Evolutionary conservation across 1,140 invertebrate genomes (phyloP), one percentile per base, ranked within the genome.

Genomic region (Leptinotarsa undecemlineata): DNA sequence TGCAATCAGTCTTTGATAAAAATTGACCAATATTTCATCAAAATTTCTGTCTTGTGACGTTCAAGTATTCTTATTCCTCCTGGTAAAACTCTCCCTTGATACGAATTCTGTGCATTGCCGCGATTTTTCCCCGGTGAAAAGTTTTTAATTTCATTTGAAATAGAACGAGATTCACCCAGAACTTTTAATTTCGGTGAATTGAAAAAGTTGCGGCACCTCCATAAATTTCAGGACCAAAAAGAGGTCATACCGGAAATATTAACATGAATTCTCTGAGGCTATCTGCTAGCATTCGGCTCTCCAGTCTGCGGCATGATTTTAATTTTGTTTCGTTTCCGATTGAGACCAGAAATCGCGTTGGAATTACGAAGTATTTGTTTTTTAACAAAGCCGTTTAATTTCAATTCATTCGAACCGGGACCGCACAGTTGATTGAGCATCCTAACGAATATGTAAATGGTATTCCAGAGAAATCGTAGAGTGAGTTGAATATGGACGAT

Each of bases 111-210:
- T 42, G 8, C 33, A 8, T 42, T 42, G 33, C 33, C 15, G 14
- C 15, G 14, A 57, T 19, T 57, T 57, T 57, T 57, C 51, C 33
- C n/a, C 51, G 51, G 15, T 19, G 51, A 17, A 21, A 69, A 69
- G 68, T 69, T 69, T 69, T 69, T 51, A 47, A 69, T 69, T 69
- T 51, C n/a, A 48, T 69, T 69, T 23, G 47, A 21, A 69, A 69
- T 48, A 42, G 21, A 48, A 69, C n/a, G 33, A 15, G 51, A 57
- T 57, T 57, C 51, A 57, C 33, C 17, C 48, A 42, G 21, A 69
- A 69, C 33, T 69, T 69, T 69, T 69, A 69, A 69, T 69, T 69
- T 69, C 13, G 47, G 14, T 48, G 48, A 69, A 69, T 69, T 69
- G 68, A 69, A 69, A 69, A 69, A 69, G 68, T 69, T 69, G 62